phyloP scores from a whole-genome alignment of 2,113 vertebrate species.

The Zapus hudsonius region DNA sequence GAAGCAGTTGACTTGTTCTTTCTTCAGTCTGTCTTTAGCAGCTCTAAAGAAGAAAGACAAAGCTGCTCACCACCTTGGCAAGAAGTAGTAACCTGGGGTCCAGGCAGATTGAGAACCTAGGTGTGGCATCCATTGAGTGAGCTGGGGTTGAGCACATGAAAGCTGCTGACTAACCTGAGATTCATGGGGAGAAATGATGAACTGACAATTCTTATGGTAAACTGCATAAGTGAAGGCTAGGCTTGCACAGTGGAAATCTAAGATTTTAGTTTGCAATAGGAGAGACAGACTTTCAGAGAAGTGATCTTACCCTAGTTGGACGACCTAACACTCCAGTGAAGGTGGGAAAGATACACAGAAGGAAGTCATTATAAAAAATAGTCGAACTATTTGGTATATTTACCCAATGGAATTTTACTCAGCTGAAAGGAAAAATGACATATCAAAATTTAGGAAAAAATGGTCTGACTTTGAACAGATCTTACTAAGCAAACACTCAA shows the following conservation, averaged over 20 bases:
- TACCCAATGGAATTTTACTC: too few species aligned
- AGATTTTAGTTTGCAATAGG: not conserved
- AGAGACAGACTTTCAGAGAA: not conserved
- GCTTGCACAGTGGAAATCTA: not conserved
- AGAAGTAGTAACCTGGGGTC: not conserved
- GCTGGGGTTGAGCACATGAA: not conserved
- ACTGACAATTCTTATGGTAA: not conserved
- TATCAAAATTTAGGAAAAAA: too few species aligned
- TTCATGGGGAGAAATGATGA: slow-evolving; percentile 1
- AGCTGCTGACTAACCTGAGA: not conserved
- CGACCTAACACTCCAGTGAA: not conserved
- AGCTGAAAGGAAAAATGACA: too few species aligned
- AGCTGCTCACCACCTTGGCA: not conserved
- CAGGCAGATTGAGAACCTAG: not conserved
- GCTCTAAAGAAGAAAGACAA: not conserved
- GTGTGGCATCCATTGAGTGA: not conserved
- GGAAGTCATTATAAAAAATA: not conserved
- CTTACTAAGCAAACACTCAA: too few species aligned
- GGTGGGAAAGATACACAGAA: not conserved
- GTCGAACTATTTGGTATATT: too few species aligned
- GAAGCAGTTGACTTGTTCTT: not conserved
- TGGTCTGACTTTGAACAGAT: too few species aligned
- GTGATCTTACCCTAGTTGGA: not conserved
- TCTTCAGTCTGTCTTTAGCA: not conserved
- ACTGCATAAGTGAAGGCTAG: not conserved